These are phyloP conservation scores for Leucozona laternaria DNA, from an alignment of 2,888 invertebrate genomes.

Conservation along the genomic window DNA sequence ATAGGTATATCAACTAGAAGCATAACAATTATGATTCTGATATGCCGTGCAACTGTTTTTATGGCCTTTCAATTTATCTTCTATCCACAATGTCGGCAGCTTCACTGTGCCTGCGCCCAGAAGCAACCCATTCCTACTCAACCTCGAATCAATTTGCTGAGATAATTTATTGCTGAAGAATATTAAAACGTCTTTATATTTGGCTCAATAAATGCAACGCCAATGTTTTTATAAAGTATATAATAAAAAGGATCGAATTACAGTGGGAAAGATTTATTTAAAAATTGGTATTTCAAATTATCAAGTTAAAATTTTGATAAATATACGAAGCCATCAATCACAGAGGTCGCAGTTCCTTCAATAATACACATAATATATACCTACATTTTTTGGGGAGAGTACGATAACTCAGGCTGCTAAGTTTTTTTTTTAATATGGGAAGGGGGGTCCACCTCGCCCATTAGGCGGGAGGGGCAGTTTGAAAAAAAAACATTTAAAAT, in stretches of 20 bases:
- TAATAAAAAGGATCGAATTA: not conserved
- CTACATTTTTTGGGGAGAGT: too few species aligned
- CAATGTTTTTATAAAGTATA: not conserved
- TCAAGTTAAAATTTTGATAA: too few species aligned
- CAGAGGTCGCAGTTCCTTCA: too few species aligned
- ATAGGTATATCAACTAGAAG: too few species aligned
- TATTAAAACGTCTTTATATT: conserved; percentile 76
- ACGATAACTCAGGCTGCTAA: too few species aligned
- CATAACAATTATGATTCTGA: conserved; percentile 70
- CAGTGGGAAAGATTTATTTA: not conserved
- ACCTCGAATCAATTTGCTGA: conserved; percentile 71
- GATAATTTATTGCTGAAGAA: conserved; percentile 74
- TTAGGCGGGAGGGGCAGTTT: too few species aligned
- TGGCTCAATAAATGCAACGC: conserved; percentile 55
- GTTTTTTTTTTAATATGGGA: too few species aligned
- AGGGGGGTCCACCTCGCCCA: too few species aligned
- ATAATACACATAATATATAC: too few species aligned
- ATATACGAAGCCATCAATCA: too few species aligned
- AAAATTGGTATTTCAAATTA: not conserved
- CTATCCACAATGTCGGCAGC: conserved; percentile 69
- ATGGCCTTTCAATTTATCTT: conserved; percentile 69
- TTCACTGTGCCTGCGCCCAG: conserved; percentile 66
- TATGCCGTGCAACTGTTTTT: conserved; percentile 51
- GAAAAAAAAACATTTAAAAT: too few species aligned
- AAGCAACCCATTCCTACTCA: conserved; percentile 46